These are phyloP conservation scores for Archegozetes longisetosus DNA, from an alignment of 1,140 invertebrate genomes.

Conservation along the genomic window DNA sequence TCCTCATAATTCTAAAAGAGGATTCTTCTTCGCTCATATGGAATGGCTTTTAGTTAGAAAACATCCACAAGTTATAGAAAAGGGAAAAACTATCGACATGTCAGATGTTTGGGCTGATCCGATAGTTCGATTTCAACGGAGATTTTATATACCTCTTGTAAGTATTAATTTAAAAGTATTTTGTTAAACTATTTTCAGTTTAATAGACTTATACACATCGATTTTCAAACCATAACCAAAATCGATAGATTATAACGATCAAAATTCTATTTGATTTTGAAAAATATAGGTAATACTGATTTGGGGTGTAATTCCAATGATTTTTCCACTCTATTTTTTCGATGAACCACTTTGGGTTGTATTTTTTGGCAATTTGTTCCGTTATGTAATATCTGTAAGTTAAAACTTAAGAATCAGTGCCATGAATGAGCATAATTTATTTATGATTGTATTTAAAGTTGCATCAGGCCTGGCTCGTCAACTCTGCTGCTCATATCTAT, in stretches of 20 bases:
- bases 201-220: neutral
- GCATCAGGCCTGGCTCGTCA: slow-evolving; percentile 70
- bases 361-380: slow-evolving; percentile 41
- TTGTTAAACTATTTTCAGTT: slow-evolving; percentile 31
- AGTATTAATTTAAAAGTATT: too few relatives aligned
- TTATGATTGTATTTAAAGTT: too few relatives aligned
- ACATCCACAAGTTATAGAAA: slow-evolving; percentile 68
- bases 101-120: slow-evolving; percentile 70
- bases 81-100: slow-evolving; percentile 68
- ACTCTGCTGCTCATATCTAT: slow-evolving; percentile 36
- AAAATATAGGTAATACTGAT: slow-evolving; percentile 60
- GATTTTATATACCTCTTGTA: slow-evolving; percentile 66
- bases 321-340: slow-evolving; percentile 57
- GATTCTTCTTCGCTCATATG: slow-evolving; percentile 91
- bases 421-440: too few relatives aligned
- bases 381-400: slow-evolving; percentile 69
- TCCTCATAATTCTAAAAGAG: slow-evolving; percentile 81
- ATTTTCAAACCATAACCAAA: too few relatives aligned
- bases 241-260: neutral
- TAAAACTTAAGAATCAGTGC: too few relatives aligned
- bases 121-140: slow-evolving; percentile 65
- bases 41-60: slow-evolving; percentile 83
- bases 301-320: slow-evolving; percentile 35
- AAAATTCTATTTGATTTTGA: slow-evolving; percentile 36
- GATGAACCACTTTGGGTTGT: neutral